Evolutionary conservation across 2,888 invertebrate species (phyloP).

Genomic region (Melinopterus prodromus): DNA sequence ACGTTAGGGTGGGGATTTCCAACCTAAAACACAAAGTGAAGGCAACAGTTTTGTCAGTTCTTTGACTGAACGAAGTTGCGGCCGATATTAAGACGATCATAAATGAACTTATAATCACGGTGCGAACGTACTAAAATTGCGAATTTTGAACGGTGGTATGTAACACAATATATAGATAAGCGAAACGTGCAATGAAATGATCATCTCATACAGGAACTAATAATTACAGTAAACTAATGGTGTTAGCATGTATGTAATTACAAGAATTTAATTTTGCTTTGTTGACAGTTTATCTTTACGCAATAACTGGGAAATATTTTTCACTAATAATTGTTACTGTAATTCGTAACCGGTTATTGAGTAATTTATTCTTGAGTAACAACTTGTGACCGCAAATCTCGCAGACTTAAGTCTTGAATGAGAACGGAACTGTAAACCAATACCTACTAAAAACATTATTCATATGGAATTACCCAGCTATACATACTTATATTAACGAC

Average conservation of each 20-base stretch:
- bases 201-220: too few species aligned
- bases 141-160: background rate
- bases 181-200: too few species aligned
- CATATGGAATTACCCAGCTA: background rate
- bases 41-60: background rate
- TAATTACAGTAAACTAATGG: background rate
- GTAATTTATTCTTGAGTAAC: background rate
- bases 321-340: background rate
- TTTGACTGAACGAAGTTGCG: background rate
- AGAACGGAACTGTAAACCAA: background rate
- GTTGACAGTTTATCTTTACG: background rate
- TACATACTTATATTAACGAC: background rate
- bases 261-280: background rate
- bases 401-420: background rate
- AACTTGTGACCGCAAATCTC: background rate
- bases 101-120: background rate
- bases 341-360: background rate
- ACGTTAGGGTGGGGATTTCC: background rate
- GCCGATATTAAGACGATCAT: background rate
- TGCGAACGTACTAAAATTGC: background rate
- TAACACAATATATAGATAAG: background rate
- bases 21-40: background rate
- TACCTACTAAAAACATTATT: background rate
- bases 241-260: background rate
- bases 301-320: background rate